Conservation (phyloP, 1,140 invertebrate species). For the Monochamus saltuarius region DNA sequence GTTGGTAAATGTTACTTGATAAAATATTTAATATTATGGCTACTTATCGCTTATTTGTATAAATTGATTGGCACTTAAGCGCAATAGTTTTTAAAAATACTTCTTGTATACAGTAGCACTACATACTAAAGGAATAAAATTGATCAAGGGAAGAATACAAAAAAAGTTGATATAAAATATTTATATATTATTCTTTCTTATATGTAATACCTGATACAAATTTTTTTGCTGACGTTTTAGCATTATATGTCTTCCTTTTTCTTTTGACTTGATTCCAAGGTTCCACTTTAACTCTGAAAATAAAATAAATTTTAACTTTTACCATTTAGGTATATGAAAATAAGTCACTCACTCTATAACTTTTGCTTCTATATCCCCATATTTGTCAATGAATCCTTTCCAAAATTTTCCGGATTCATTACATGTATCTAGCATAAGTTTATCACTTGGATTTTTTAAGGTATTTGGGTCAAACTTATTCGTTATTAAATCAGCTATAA, state of each 20-base stretch:
- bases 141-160: too few relatives aligned
- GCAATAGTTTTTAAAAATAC: too few relatives aligned
- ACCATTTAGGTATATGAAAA: background rate
- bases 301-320: background rate
- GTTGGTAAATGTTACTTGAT: too few relatives aligned
- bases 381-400: slow-evolving; percentile 16
- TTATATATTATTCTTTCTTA: too few relatives aligned
- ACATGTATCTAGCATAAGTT: slow-evolving; percentile 29
- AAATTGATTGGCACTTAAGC: too few relatives aligned
- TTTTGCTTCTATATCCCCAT: slow-evolving; percentile 15
- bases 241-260: slow-evolving; percentile 9
- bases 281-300: slow-evolving; percentile 19
- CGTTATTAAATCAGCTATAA: slow-evolving; percentile 28
- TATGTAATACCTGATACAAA: too few relatives aligned
- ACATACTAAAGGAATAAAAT: too few relatives aligned
- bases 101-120: too few relatives aligned
- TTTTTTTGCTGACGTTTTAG: background rate
- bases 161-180: too few relatives aligned
- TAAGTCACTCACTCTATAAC: slow-evolving; percentile 16
- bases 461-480: slow-evolving; percentile 27
- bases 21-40: too few relatives aligned
- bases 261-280: slow-evolving; percentile 17
- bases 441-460: slow-evolving; percentile 8
- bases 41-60: too few relatives aligned
- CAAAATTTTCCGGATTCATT: slow-evolving; percentile 16